Base-by-base conservation (phyloP, 2,888 invertebrate species). In the Dione juno region DNA sequence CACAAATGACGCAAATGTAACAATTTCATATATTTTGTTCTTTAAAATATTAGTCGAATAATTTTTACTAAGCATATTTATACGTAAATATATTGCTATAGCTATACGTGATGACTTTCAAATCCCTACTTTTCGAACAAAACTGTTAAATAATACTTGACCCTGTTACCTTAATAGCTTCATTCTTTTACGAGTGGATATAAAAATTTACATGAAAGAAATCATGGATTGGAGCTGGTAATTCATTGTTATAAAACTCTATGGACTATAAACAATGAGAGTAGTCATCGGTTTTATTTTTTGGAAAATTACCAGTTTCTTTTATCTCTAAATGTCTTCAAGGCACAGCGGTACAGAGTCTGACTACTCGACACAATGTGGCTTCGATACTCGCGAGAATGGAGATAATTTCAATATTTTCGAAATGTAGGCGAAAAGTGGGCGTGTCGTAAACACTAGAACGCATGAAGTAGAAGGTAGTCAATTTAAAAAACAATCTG, bases 211-310 rank as follows among this genome's bases (percentile, higher is more conserved):
- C 19, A 45, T 45, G 45, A 43, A 59, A 59, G 43, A 45, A 61
- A 61, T 45, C 45, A 61, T 45, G 28, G 45, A 45, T 28, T 45
- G 10, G 7, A 61, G 61, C 45, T 11, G n/a, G 43, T 14, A 43
- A 41, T 61, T 61, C 45, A 45, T 45, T 61, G 45, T 45, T 61
- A 45, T 45, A 61, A 61, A 61, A 43, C 35, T 61, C 45, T 61
- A 45, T 61, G 28, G 45, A 28, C 61, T 45, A 35, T 61, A 61
- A 35, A 45, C 45, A 61, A 45, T 35, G 45, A 35, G 45, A 45
- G n/a, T 45, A 45, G 6, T 35, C 43, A 16, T 61, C 14, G 7
- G 13, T 35, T 61, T 61, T 45, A 45, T 61, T 61, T 61, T 16
- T 45, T 13, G 35, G 45, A 61, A 61, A 61, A 45, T n/a, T 45